A percentile compares a stretch with the other conserved stretches of the same genome.
These are phyloP conservation scores for Gymnocheta viridis DNA, from an alignment of 2,888 invertebrate species.

Conservation along the genomic window DNA sequence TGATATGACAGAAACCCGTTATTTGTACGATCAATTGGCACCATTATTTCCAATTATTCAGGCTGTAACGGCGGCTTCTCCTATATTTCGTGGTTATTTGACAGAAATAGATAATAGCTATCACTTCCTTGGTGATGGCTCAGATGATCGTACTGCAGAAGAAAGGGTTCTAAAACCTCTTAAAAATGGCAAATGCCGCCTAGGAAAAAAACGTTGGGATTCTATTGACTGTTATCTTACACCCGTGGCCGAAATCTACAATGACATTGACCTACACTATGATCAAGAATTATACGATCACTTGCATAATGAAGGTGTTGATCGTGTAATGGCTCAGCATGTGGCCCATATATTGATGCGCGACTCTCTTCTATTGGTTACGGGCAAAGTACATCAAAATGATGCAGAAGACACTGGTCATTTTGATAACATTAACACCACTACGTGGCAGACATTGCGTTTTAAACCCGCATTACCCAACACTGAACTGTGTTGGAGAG, in stretches of 20 bases:
- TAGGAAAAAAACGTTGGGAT: constrained; percentile 97
- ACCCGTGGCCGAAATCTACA: constrained; percentile 93
- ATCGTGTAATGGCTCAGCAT: constrained; percentile 95
- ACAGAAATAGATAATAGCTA: constrained; percentile 85
- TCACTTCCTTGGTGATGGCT: constrained; percentile 77
- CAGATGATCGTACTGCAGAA: constrained; percentile 98
- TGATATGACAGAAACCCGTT: constrained; percentile 96
- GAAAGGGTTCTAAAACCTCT: constrained; percentile 92
- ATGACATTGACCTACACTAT: constrained; percentile 95
- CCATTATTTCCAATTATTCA: constrained; percentile 98
- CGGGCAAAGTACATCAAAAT: constrained; percentile 96
- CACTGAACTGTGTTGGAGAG: constrained; percentile 98
- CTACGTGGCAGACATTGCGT: constrained; percentile 99
- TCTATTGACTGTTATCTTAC: constrained; percentile 98
- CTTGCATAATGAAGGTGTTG: constrained; percentile 93
- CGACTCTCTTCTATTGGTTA: constrained; percentile 96
- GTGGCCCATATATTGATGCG: constrained; percentile 99
- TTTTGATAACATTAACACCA: constrained; percentile 99
- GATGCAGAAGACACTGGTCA: constrained; percentile 97
- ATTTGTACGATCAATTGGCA: constrained; percentile 97
- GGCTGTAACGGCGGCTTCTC: constrained; percentile 98
- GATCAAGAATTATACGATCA: constrained; percentile 92
- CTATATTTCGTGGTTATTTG: constrained; percentile 95
- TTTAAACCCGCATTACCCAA: constrained; percentile 99
- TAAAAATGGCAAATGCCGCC: constrained; percentile 89